phyloP scores from a whole-genome alignment of 2,797 vertebrate species.

The Streptopelia turtur region DNA sequence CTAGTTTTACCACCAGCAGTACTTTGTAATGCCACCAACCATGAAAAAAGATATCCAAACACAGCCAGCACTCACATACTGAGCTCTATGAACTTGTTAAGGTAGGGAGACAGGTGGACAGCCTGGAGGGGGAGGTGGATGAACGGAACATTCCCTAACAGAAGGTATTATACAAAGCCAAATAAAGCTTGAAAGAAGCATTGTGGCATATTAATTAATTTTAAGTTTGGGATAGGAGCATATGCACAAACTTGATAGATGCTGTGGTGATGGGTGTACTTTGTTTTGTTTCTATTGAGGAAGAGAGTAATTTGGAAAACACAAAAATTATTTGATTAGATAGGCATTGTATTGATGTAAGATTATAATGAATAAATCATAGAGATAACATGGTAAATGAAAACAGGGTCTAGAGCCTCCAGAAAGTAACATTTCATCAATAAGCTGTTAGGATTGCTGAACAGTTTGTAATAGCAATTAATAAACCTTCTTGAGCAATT shows the following conservation, averaged over 20 bases:
- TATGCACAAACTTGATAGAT: not conserved
- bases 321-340: not conserved
- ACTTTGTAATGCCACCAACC: not conserved
- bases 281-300: not conserved
- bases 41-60: not conserved
- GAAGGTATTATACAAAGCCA: not conserved
- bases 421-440: conserved; percentile 21
- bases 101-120: not conserved
- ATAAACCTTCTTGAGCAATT: conserved; percentile 43
- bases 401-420: conserved; percentile 3
- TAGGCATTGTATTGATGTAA: not conserved
- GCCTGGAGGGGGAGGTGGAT: rapidly evolving
- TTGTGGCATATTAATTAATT: not conserved
- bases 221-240: not conserved
- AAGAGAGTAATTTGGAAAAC: not conserved
- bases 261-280: not conserved
- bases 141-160: not conserved
- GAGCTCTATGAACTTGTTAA: not conserved
- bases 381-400: not conserved
- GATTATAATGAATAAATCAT: not conserved
- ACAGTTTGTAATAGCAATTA: conserved; percentile 21
- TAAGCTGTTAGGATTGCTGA: not conserved
- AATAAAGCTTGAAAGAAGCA: not conserved
- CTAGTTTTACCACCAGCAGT: not conserved
- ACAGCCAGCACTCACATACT: not conserved